These are phyloP conservation scores for Anodontia alba DNA, from an alignment of 2,888 invertebrate species.

Conservation along the genomic window DNA sequence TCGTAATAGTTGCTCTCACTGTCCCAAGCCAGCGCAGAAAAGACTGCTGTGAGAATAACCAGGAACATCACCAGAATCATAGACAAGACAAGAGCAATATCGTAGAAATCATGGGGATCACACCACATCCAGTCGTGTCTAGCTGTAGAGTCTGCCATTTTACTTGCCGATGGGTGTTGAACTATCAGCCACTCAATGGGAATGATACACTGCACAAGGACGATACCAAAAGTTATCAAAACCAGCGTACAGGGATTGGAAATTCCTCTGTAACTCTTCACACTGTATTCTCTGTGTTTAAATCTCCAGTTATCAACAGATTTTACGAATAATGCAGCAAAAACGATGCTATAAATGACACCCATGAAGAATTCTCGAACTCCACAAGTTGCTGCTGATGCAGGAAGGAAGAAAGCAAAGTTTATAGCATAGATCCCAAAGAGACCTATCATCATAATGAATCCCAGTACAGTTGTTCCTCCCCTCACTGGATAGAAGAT, in stretches of 20 bases:
- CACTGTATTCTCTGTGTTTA: constrained; percentile 65
- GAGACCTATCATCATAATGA: constrained; percentile 85
- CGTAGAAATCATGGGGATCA: constrained; percentile 79
- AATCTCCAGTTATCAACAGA: constrained; percentile 85
- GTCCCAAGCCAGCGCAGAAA: constrained; percentile 84
- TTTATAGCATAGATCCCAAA: constrained; percentile 85
- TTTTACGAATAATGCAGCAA: constrained; percentile 85
- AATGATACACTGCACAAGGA: constrained; percentile 84
- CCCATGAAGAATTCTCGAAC: constrained; percentile 84
- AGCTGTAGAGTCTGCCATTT: constrained; percentile 49
- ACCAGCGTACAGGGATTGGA: constrained; percentile 82
- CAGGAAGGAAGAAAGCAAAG: constrained; percentile 85
- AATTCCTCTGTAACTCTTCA: constrained; percentile 72
- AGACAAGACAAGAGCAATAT: constrained; percentile 84
- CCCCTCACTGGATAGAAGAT: constrained; percentile 83
- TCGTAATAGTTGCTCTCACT: constrained; percentile 84
- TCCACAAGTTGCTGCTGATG: constrained; percentile 83
- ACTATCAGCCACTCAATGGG: constrained; percentile 85
- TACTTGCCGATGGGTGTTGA: constrained; percentile 81
- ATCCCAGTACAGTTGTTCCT: constrained; percentile 84
- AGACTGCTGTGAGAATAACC: constrained; percentile 83
- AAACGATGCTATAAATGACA: constrained; percentile 85
- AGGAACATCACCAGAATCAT: constrained; percentile 85
- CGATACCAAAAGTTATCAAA: constrained; percentile 78
- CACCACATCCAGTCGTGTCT: constrained; percentile 80